phyloP scores from a whole-genome alignment of 2,113 vertebrate species.

The Neogale vison region DNA sequence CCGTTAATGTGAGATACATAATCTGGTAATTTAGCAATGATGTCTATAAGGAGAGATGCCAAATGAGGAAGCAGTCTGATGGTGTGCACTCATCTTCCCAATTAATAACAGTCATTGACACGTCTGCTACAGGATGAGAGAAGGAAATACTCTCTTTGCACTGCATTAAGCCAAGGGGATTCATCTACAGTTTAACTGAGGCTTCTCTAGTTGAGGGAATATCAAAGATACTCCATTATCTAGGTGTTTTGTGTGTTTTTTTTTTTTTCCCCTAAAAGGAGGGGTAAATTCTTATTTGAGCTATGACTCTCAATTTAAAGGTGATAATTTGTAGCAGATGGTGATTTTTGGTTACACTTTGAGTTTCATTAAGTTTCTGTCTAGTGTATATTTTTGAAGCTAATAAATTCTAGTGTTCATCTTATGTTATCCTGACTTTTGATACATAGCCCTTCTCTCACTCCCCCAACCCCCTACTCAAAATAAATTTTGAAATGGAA shows the following conservation, averaged over 20 bases:
- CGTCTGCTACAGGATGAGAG: slow-evolving; percentile 82
- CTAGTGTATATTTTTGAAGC: slow-evolving; percentile 81
- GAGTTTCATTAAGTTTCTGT: slow-evolving; percentile 76
- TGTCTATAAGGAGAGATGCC: slow-evolving; percentile 84
- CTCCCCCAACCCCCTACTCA: background rate
- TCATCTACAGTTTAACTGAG: slow-evolving; percentile 83
- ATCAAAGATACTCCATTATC: slow-evolving; percentile 84
- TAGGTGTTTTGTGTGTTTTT: slow-evolving; percentile 55
- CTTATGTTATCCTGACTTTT: slow-evolving; percentile 18
- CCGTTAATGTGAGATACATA: slow-evolving; percentile 86
- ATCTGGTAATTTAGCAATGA: slow-evolving; percentile 88
- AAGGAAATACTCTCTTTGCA: slow-evolving; percentile 85
- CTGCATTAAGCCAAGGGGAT: slow-evolving; percentile 83
- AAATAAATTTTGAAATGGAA: slow-evolving; percentile 42
- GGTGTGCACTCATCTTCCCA: slow-evolving; percentile 87
- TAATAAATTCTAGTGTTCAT: slow-evolving; percentile 75
- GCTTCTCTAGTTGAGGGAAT: slow-evolving; percentile 82
- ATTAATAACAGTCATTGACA: slow-evolving; percentile 84
- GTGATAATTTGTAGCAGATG: slow-evolving; percentile 83
- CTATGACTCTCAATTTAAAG: slow-evolving; percentile 83
- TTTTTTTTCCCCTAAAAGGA: slow-evolving; percentile 64
- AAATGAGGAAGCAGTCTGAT: slow-evolving; percentile 87
- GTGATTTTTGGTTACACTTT: slow-evolving; percentile 81
- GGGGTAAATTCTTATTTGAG: slow-evolving; percentile 82
- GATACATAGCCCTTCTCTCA: background rate